Evolutionary conservation across 2,888 invertebrate species (phyloP).

Genomic region (Acanthococcus lagerstroemiae): DNA sequence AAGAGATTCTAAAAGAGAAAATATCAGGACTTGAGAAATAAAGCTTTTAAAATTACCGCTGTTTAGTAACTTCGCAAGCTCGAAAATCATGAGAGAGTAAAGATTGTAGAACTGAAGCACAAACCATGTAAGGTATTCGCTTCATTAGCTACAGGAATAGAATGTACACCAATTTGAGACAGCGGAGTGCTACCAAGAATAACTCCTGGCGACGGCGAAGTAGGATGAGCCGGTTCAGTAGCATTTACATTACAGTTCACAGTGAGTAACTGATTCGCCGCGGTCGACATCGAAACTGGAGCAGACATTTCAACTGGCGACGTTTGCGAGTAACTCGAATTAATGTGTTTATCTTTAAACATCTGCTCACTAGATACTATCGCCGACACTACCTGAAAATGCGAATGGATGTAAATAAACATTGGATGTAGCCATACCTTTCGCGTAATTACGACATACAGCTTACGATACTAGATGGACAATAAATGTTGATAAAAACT

Average conservation of each 20-base stretch:
- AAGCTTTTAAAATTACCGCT: too few species aligned
- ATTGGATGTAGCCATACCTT: too few species aligned
- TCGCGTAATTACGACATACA: too few species aligned
- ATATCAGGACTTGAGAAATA: too few species aligned
- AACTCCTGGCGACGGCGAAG: constrained; percentile 44
- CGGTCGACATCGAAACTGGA: constrained; percentile 39
- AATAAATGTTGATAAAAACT: too few species aligned
- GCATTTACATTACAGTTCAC: constrained; percentile 20
- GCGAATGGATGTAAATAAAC: too few species aligned
- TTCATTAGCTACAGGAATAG: constrained; percentile 50
- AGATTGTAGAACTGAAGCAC: background rate
- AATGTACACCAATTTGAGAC: constrained; percentile 70
- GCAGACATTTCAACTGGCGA: constrained; percentile 30
- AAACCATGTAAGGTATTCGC: constrained; percentile 45
- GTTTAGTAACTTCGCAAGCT: too few species aligned
- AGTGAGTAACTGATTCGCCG: constrained; percentile 11
- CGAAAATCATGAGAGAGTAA: too few species aligned
- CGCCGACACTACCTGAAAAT: constrained; percentile 46
- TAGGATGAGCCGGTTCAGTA: constrained; percentile 5
- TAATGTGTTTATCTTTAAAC: constrained; percentile 40
- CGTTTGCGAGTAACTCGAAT: constrained; percentile 23
- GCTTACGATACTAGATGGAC: too few species aligned
- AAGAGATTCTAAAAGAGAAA: constrained; percentile 46
- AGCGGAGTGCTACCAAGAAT: constrained; percentile 72
- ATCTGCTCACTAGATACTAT: constrained; percentile 47